These are phyloP conservation scores for Oikopleura albicans DNA, from an alignment of 23 tunicate genomes.

Conservation along the genomic window DNA sequence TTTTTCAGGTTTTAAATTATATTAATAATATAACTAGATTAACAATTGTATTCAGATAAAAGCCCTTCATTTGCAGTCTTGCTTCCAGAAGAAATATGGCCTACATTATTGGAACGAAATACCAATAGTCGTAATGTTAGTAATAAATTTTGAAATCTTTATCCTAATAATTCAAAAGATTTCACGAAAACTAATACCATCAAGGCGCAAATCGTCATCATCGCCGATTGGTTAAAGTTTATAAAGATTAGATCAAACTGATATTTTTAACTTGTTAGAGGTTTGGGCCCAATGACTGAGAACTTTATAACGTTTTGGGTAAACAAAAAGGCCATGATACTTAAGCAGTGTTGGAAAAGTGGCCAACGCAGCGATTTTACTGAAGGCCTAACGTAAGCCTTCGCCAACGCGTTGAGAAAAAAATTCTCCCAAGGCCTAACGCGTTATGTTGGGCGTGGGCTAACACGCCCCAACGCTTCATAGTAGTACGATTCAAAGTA, in stretches of 20 bases:
- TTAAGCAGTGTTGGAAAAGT: too few relatives aligned
- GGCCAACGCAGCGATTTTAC: too few relatives aligned
- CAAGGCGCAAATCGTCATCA: not conserved
- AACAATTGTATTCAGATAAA: not conserved
- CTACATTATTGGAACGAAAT: conserved; percentile 8
- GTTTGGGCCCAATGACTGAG: not conserved
- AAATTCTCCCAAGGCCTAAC: too few relatives aligned
- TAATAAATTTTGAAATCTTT: conserved; percentile 9
- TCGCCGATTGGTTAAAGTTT: not conserved
- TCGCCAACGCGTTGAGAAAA: too few relatives aligned
- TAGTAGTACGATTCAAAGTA: too few relatives aligned
- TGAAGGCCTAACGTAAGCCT: too few relatives aligned
- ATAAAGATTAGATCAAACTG: not conserved
- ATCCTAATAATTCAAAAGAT: not conserved
- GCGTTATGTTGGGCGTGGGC: too few relatives aligned
- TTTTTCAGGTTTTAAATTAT: too few relatives aligned
- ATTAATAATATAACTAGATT: too few relatives aligned
- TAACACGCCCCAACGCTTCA: too few relatives aligned
- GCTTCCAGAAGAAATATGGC: not conserved
- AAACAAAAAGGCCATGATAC: too few relatives aligned
- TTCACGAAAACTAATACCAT: not conserved
- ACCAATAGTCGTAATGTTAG: not conserved
- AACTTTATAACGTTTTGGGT: too few relatives aligned
- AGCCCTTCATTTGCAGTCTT: not conserved
- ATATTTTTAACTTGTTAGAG: not conserved